Base-by-base conservation (phyloP, 2,797 vertebrate species). In the Cynodonichthys magdalenae region DNA sequence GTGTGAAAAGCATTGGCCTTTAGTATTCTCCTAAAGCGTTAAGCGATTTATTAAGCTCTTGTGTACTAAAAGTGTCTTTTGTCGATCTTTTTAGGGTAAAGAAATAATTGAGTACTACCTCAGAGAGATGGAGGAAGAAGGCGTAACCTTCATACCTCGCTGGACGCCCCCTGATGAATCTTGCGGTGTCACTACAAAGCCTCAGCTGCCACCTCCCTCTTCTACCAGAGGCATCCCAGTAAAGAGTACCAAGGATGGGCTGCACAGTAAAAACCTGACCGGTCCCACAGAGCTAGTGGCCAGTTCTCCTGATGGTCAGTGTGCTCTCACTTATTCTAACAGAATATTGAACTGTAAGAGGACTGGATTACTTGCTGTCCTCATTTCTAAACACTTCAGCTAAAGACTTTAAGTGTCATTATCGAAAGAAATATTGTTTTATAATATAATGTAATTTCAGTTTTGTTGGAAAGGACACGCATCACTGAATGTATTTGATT, bases 21-120 rank as follows among this genome's bases (percentile, higher is more conserved):
- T 3, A 28, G 4, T 20, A 0, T 53, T 34, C 42, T 31, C 36
- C 12, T 39, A 14, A 29, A 50, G 44, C 11, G 19, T 34, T 18
- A 5, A 11, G 3, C 18, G 7, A 2, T 51, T 58, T 20, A 15
- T 15, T 15, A 10, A 27, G 15, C 14, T 69, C 17, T 36, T 5
- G 28, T 47, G 2, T 64, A 49, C 7, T 18, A 51, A 36, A 36
- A 36, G 36, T 39, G 36, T 39, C 11, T 39, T 39, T 4, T 39
- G 11, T 14, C 10, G 10, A 48, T 1, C 59, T 55, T 77, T 59
- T 4, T 75, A 98, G 96, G 96, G 96, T 42, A 99, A 97, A 79
- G 97, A 99, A 85, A 97, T 99, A 59, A 96, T 97, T 1, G 96
- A 99, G 50, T 95, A 95, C 87, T 96, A 96, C 87, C 91, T 99